Evolutionary conservation across 2,113 vertebrate species (phyloP), one percentile per base, ranked within the genome.

Genomic region (Colius striatus): DNA sequence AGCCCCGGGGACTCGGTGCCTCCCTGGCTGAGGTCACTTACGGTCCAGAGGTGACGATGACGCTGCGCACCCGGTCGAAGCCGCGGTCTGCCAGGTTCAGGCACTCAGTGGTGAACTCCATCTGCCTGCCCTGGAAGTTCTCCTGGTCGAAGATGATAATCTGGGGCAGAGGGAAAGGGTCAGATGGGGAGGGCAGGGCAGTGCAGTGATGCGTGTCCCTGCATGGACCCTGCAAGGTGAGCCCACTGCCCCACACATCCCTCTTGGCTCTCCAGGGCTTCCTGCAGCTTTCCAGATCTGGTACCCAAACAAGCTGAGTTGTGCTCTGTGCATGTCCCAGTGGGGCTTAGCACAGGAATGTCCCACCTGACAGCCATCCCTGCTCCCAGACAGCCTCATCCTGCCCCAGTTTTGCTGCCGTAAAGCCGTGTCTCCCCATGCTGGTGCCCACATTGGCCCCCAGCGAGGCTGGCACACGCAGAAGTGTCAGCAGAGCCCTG

Each of bases 111-210:
- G 98, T 98, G 97, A 99, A 98, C 96, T 99, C 99, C 90, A 98
- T 97, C 97, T 98, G 98, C 61, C 97, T 97, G 90, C 99, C 99
- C 97, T 99, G 99, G 98, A 99, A 99, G 97, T 99, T 99, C 98
- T 99, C 99, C 98, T 99, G 98, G 60, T 99, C 99, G 11, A 99
- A 99, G 97, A 99, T 95, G 75, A 98, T 94, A 85, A 99, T 98
- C 99, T 99, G 95, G 14, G 65, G 70, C 94, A 61, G 85, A 82
- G 89, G 89, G 76, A 50, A 16, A 34, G 16, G 55, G 36, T 38
- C 4, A 4, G 60, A 60, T 3, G 9, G 66, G 77, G 61, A 71
- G 0, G 38, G 50, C 53, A n/a, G 71, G 27, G 15, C 53, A 76
- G 27, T 34, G 34, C 2, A 3, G 13, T 34, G 38, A 71, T 63